Percentiles rank a stretch among this genome's conserved stretches.
These are phyloP conservation scores for Kryphioiulus occultus DNA, from an alignment of 2,888 invertebrate species.

Conservation along the genomic window DNA sequence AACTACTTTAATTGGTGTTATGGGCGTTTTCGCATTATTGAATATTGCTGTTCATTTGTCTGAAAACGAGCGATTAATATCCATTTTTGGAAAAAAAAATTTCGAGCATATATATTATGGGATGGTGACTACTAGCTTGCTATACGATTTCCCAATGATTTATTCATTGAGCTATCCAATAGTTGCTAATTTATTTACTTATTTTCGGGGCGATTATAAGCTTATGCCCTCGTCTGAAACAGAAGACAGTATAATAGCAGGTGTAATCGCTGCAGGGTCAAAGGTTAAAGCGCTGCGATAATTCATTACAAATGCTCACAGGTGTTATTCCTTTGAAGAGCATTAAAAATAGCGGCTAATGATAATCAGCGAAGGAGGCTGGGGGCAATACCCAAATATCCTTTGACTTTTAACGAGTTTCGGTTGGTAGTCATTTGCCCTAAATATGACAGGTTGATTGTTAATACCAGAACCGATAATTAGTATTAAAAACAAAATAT, in stretches of 20 bases:
- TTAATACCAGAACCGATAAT: slow-evolving; percentile 46
- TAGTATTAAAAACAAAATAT: slow-evolving; percentile 39
- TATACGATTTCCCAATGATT: neutral
- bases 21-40: neutral
- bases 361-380: slow-evolving; percentile 18
- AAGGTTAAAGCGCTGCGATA: neutral
- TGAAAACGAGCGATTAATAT: neutral
- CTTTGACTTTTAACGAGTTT: neutral
- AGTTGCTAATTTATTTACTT: neutral
- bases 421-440: slow-evolving; percentile 47
- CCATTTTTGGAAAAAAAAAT: neutral
- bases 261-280: neutral
- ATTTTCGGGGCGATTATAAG: neutral
- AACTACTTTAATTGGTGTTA: neutral
- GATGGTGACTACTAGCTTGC: neutral
- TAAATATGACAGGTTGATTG: slow-evolving; percentile 48
- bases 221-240: neutral
- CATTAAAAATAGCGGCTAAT: slow-evolving; percentile 28
- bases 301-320: neutral
- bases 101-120: neutral
- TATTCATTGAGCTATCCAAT: neutral
- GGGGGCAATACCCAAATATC: neutral
- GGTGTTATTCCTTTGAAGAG: slow-evolving; percentile 42
- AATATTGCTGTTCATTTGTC: neutral
- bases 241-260: neutral